phyloP scores from a whole-genome alignment of 2,797 vertebrate genomes.

The Sebastes vulpes region DNA sequence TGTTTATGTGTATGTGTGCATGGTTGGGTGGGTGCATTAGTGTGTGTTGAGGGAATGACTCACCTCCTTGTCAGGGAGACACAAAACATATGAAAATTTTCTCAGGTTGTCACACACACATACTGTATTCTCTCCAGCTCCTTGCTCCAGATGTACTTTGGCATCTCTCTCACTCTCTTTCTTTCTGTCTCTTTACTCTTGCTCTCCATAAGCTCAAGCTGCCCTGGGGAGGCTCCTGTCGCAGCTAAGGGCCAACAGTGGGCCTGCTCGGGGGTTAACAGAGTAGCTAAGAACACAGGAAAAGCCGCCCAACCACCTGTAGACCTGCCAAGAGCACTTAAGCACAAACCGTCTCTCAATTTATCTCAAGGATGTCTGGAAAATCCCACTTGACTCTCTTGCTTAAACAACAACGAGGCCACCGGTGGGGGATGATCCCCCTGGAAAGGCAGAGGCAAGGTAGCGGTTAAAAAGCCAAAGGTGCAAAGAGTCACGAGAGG shows the following conservation, averaged over 20 bases:
- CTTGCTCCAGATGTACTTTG: slow-evolving; percentile 36
- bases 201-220: slow-evolving; percentile 24
- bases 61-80: slow-evolving; percentile 57
- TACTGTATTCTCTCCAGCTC: slow-evolving; percentile 1
- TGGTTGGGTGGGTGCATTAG: slow-evolving; percentile 1
- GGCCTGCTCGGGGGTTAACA: slow-evolving; percentile 28
- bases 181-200: not conserved
- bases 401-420: slow-evolving; percentile 44
- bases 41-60: slow-evolving; percentile 50
- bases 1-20: slow-evolving; percentile 4
- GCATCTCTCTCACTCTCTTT: not conserved
- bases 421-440: not conserved
- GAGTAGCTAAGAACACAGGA: slow-evolving; percentile 2
- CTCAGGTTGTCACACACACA: slow-evolving; percentile 46
- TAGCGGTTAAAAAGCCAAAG: not conserved
- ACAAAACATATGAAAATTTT: slow-evolving; percentile 63
- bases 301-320: slow-evolving; percentile 50
- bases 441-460: slow-evolving; percentile 10
- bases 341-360: slow-evolving; percentile 46
- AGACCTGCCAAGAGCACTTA: slow-evolving; percentile 53
- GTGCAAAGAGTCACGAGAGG: not conserved
- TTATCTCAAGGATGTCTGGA: slow-evolving; percentile 63
- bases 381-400: slow-evolving; percentile 46
- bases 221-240: slow-evolving; percentile 50
- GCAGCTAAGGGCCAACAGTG: slow-evolving; percentile 30